Evolutionary conservation across 2,797 vertebrate species (phyloP).

Genomic region (Psittacula echo): DNA sequence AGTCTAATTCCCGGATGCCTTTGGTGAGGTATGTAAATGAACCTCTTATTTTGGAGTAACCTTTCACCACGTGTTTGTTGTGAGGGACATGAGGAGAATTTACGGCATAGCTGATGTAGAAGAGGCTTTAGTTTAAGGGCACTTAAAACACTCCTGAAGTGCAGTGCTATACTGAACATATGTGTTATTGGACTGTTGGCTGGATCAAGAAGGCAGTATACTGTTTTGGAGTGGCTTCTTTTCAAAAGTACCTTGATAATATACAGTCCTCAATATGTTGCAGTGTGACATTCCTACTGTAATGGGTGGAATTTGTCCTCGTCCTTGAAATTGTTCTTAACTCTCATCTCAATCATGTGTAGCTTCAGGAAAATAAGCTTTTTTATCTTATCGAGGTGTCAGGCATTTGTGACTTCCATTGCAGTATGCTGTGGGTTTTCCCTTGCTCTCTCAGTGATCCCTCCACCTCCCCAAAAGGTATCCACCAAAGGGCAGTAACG

Average conservation of each 20-base stretch:
- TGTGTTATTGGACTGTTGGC: not conserved
- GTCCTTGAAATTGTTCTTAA: not conserved
- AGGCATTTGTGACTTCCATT: not conserved
- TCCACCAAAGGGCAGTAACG: not conserved
- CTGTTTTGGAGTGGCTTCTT: not conserved
- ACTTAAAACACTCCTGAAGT: not conserved
- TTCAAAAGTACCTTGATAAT: not conserved
- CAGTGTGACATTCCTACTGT: not conserved
- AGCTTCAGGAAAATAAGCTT: not conserved
- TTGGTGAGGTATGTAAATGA: conserved; percentile 2
- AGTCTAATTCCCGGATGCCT: conserved; percentile 9
- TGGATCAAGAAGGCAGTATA: not conserved
- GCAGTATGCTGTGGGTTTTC: not conserved
- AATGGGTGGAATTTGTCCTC: not conserved
- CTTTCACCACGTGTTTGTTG: not conserved
- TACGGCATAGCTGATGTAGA: not conserved
- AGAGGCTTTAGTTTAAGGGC: not conserved
- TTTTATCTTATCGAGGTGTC: not conserved
- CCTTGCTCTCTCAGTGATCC: not conserved
- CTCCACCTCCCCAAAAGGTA: not conserved
- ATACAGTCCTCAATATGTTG: not conserved
- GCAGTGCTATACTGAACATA: not conserved
- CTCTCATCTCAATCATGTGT: accelerated
- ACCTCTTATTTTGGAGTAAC: not conserved
- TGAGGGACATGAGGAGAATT: not conserved